phyloP scores from a whole-genome alignment of 53 echinoderm and acorn worm species.

The Apostichopus leukothele region DNA sequence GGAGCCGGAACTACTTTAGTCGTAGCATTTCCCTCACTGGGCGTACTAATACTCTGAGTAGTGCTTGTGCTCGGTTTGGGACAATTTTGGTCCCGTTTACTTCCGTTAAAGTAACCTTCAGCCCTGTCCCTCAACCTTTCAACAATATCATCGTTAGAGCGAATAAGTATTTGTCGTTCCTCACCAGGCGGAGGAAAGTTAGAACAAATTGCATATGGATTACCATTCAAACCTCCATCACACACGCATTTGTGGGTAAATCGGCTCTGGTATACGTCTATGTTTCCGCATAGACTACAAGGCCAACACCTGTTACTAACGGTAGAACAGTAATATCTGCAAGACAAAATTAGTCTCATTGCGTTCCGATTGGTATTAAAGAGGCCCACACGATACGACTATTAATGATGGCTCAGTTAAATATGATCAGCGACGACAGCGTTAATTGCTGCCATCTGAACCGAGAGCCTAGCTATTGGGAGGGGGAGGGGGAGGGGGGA shows the following conservation, averaged over 20 bases:
- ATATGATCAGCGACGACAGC: too few species aligned
- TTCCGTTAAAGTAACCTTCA: constrained; percentile 1
- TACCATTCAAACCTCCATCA: constrained; percentile 13
- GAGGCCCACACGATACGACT: too few species aligned
- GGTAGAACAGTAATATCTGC: constrained; percentile 17
- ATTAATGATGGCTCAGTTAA: too few species aligned
- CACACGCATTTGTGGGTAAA: background rate
- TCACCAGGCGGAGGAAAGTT: background rate
- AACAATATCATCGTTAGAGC: background rate
- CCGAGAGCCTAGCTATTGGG: too few species aligned
- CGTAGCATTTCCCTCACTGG: too few species aligned
- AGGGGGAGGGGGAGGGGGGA: too few species aligned
- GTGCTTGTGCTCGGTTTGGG: background rate
- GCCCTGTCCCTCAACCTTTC: background rate
- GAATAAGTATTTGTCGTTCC: background rate
- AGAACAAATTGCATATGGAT: background rate
- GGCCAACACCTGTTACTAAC: constrained; percentile 13
- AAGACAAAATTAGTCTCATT: too few species aligned
- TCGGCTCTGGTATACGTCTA: background rate
- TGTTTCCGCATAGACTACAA: constrained; percentile 1
- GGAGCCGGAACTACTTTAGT: too few species aligned
- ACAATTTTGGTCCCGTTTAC: background rate
- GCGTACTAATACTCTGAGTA: background rate
- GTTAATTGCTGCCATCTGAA: too few species aligned
- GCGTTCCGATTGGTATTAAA: too few species aligned